Evolutionary conservation across 2,888 invertebrate genomes (phyloP), one percentile per base, ranked within the genome.

Genomic region (Ptychoptera contaminata): DNA sequence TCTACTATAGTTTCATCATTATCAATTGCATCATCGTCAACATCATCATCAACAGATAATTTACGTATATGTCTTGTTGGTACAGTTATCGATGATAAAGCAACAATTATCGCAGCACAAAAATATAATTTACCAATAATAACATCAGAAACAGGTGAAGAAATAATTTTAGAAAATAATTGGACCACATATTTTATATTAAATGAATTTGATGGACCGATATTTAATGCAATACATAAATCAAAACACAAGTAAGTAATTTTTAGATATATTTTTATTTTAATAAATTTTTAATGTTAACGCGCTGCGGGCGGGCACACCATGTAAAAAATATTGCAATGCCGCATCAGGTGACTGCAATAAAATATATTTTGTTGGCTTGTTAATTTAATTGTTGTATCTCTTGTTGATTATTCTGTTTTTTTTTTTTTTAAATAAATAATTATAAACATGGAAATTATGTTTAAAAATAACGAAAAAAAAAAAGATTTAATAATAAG

Each of bases 101-200:
- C 60, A 44, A 65, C 73, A 40, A 59, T 70, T 47, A 67, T 67
- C 52, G 74, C 75, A 48, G 77, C 79, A 46, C 70, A 74, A 56
- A 70, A 67, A 50, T 79, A 79, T 63, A 70, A 70, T 45, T 68
- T 79, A 46, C 76, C 78, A 51, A 70, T 80, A 52, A 66, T 77
- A 40, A 70, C 67, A 51, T 79, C 79, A 51, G 70, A 71, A 58
- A 72, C 71, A 54, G 79, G 77, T 46, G 56, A 66, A 55, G 78
- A 79, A 58, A 70, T 71, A 58, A 55, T 73, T 48, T 68, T 71
- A 48, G 76, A 77, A 56, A 65, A 65, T 39, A 63, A 68, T 38
- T 72, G 73, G 62, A 74, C 74, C 54, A 80, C 78, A 41, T 72
- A 79, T 55, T 85, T 79, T 62, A 72, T 86, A 50, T 56, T 84